Evolutionary conservation across 2,888 invertebrate species (phyloP), one percentile per base, ranked within the genome.

Genomic region (Spatulosminthurus flaviceps): DNA sequence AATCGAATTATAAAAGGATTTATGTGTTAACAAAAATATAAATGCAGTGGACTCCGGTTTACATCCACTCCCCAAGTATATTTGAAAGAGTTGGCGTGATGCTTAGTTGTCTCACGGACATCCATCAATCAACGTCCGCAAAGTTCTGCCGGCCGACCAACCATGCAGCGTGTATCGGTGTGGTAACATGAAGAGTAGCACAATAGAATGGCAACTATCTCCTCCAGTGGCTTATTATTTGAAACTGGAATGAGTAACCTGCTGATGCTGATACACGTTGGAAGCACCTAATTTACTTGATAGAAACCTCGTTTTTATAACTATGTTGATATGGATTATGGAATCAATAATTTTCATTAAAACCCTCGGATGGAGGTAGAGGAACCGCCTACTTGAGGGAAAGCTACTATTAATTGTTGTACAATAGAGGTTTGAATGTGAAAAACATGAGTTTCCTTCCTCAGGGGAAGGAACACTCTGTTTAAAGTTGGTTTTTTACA

Each of bases 1-100:
- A 51, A 51, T 51, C 51, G 51, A 51, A 51, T 51, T 51, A 51
- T 51, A 51, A 51, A 51, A 51, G 51, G 51, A 51, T 51, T 51
- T 51, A 51, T 51, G 51, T 51, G 51, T 51, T 51, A 51, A 51
- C 51, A 51, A 51, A 51, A n/a, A 51, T 11, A 16, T 51, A 51
- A 51, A 51, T 51, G 51, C 51, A 51, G n/a, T 51, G 51, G 51
- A 51, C n/a, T 51, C n/a, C 51, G n/a, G 51, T n/a, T 51, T 19
- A 2, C 51, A 51, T 51, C 51, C 51, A n/a, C 51, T 22, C 13
- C 11, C 24, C 26, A 13, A 7, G n/a, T 22, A 2, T 22, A 64
- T 64, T 64, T 26, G 24, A 22, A 26, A 64, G 26, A 64, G 64
- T 64, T 64, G 64, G 22, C 26, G 64, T 22, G 64, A 64, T 2